A percentile compares a stretch with the other conserved stretches of the same genome.
Evolutionary conservation across 2,888 invertebrate genomes (phyloP).

Genomic region (Hipparchia sbordonii): DNA sequence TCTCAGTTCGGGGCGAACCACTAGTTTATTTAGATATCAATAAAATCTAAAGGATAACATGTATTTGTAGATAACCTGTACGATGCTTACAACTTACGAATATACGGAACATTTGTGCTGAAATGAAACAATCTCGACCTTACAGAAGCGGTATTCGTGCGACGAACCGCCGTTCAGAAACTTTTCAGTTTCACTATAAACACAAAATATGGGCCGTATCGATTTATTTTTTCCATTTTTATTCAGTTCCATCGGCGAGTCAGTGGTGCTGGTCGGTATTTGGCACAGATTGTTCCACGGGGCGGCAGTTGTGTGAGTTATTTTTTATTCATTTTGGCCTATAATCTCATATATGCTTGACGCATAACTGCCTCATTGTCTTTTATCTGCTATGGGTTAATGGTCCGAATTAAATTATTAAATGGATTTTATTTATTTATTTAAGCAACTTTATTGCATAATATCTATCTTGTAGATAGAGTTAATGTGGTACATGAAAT

Average conservation of each 20-base stretch:
- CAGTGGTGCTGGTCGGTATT: constrained; percentile 45
- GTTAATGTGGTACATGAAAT: too few species aligned
- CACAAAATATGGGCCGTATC: constrained; percentile 40
- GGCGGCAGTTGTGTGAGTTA: constrained; percentile 17
- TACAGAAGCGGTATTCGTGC: constrained; percentile 24
- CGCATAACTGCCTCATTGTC: not conserved
- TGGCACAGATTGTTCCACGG: constrained; percentile 33
- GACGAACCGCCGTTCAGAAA: constrained; percentile 37
- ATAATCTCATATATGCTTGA: not conserved
- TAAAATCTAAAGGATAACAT: too few species aligned
- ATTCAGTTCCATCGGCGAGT: constrained; percentile 37
- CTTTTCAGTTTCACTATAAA: constrained; percentile 41
- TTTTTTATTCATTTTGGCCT: constrained; percentile 20
- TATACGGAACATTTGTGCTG: constrained; percentile 4
- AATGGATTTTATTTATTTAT: too few species aligned
- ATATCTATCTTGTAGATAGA: too few species aligned
- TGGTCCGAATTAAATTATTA: too few species aligned
- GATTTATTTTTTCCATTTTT: constrained; percentile 46
- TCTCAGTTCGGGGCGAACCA: too few species aligned
- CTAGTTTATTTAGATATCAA: too few species aligned
- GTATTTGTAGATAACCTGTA: too few species aligned
- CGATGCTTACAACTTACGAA: too few species aligned
- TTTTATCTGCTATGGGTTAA: too few species aligned
- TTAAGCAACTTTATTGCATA: too few species aligned
- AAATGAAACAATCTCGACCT: not conserved